Evolutionary conservation across 2,888 invertebrate genomes (phyloP).

Genomic region (Apamea monoglypha): DNA sequence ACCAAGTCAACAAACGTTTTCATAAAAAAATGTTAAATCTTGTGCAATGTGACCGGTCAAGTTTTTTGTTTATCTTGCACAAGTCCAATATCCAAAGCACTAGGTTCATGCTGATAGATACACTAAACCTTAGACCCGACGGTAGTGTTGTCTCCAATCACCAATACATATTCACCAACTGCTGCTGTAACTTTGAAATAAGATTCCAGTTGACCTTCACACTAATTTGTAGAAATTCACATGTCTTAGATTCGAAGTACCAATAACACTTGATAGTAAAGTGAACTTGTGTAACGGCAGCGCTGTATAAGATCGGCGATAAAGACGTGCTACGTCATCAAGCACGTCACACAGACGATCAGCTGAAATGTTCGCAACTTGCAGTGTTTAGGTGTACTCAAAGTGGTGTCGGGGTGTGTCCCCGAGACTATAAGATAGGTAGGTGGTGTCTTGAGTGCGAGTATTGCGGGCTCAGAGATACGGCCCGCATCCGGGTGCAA

Average conservation of each 20-base stretch:
- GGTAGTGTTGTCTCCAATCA: not conserved
- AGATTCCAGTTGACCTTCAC: not conserved
- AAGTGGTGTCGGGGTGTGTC: conserved; percentile 54
- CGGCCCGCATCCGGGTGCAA: conserved; percentile 90
- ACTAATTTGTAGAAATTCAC: not conserved
- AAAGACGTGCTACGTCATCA: conserved; percentile 37
- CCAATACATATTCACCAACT: not conserved
- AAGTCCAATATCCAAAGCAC: not conserved
- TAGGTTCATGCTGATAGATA: not conserved
- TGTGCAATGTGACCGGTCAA: conserved; percentile 8
- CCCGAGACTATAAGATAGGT: conserved; percentile 68
- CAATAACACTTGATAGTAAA: conserved; percentile 9
- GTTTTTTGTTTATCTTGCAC: not conserved
- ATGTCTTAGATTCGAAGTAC: not conserved
- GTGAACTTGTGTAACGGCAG: conserved; percentile 10
- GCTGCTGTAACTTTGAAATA: conserved; percentile 3
- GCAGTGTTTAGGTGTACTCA: conserved; percentile 47
- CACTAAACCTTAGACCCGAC: not conserved
- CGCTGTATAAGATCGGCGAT: conserved; percentile 13
- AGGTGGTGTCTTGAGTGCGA: conserved; percentile 80
- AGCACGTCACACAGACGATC: conserved; percentile 31
- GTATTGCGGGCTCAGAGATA: conserved; percentile 84
- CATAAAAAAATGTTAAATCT: conserved; percentile 28
- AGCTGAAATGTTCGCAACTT: conserved; percentile 53
- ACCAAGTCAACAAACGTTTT: too few relatives aligned